Evolutionary conservation across 2,797 vertebrate species (phyloP).

Genomic region (Coreius guichenoti): DNA sequence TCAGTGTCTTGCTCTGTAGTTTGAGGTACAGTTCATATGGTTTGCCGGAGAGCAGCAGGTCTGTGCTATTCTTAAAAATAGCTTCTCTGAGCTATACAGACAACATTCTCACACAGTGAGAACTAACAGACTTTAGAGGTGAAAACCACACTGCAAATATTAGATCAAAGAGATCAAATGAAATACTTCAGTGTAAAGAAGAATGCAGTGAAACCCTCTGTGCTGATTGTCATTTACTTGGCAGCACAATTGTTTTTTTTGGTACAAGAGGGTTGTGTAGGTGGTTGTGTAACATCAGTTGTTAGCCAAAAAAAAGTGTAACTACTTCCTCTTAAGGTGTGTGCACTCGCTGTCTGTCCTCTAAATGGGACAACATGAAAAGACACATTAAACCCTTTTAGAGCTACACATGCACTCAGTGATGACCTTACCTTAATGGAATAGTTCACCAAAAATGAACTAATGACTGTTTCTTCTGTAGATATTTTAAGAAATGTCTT

Average conservation of each 20-base stretch:
- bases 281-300: background rate
- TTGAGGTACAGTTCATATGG: background rate
- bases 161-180: background rate
- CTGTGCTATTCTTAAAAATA: background rate
- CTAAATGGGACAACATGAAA: background rate
- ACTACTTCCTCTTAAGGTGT: conserved; percentile 10
- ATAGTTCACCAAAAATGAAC: background rate
- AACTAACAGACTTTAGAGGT: background rate
- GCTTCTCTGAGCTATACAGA: background rate
- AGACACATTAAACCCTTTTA: background rate
- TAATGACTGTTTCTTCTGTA: no score
- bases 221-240: background rate
- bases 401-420: background rate
- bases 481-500: background rate
- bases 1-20: background rate
- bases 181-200: background rate
- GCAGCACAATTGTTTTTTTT: background rate
- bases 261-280: background rate
- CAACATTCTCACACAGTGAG: no score
- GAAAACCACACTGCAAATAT: background rate
- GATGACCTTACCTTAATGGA: background rate
- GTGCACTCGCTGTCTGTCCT: background rate
- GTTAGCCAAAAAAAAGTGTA: background rate
- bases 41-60: background rate
- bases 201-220: background rate